phyloP scores from a whole-genome alignment of 2,113 vertebrate genomes.

The Corynorhinus townsendii region DNA sequence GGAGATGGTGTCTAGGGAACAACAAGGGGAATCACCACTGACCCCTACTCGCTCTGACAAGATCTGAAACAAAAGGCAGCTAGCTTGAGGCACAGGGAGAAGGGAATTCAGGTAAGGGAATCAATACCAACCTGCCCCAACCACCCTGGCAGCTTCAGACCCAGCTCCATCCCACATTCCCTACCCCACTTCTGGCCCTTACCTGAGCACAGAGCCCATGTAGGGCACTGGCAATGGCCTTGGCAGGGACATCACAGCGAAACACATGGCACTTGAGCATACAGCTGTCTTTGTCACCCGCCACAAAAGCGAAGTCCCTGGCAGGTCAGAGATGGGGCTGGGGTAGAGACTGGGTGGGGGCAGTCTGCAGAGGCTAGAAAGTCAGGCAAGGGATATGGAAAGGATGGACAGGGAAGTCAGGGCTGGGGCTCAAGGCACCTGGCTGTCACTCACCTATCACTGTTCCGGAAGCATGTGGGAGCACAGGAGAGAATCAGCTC shows the following conservation, averaged over 20 bases:
- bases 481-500: slow-evolving; percentile 68
- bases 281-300: slow-evolving; percentile 95
- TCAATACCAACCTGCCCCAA: not conserved
- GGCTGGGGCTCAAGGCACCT: not conserved
- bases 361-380: not conserved
- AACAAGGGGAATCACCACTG: slow-evolving; percentile 75
- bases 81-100: not conserved
- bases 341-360: not conserved
- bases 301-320: slow-evolving; percentile 97
- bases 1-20: slow-evolving; percentile 85
- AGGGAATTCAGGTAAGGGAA: not conserved
- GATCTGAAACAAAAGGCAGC: slow-evolving; percentile 79
- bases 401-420: not conserved
- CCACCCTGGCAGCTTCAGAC: not conserved
- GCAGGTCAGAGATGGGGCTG: slow-evolving; percentile 44
- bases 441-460: slow-evolving; percentile 80
- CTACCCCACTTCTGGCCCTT: slow-evolving; percentile 10
- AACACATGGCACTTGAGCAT: slow-evolving; percentile 97
- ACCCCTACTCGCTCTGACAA: slow-evolving; percentile 84
- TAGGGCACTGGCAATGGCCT: slow-evolving; percentile 91
- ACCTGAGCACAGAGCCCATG: slow-evolving; percentile 97
- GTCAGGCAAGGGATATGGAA: not conserved
- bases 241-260: slow-evolving; percentile 93
- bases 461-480: slow-evolving; percentile 72
- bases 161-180: not conserved